A percentile compares a stretch with the other conserved stretches of the same genome.
phyloP scores from a whole-genome alignment of 2,113 vertebrate species.

The Antennarius striatus region DNA sequence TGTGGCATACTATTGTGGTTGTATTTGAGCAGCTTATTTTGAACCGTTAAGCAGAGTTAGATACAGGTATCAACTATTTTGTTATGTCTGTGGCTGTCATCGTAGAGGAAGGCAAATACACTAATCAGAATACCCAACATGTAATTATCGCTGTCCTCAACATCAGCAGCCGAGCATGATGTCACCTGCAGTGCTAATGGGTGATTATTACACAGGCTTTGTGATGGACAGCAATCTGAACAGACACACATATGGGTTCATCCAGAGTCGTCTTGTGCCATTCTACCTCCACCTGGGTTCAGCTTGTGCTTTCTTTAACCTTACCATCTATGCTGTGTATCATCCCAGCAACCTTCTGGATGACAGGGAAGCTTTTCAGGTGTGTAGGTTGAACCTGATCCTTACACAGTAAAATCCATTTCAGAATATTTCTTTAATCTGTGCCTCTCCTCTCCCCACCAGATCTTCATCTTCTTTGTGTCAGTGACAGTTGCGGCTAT shows the following conservation, averaged over 20 bases:
- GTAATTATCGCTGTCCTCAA: too few relatives aligned
- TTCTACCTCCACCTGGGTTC: constrained; percentile 84
- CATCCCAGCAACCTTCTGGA: constrained; percentile 79
- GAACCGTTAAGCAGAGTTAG: not conserved
- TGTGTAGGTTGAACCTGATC: constrained; percentile 16
- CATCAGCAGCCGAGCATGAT: too few relatives aligned
- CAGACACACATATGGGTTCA: constrained; percentile 81
- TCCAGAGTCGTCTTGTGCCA: constrained; percentile 83
- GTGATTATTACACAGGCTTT: constrained; percentile 69
- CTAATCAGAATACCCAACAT: too few relatives aligned
- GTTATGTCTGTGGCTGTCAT: too few relatives aligned
- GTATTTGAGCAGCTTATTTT: not conserved
- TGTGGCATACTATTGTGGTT: not conserved
- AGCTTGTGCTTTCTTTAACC: constrained; percentile 84
- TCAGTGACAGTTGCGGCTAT: constrained; percentile 79
- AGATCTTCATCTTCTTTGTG: constrained; percentile 83
- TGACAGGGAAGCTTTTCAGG: constrained; percentile 79
- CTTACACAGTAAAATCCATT: not conserved
- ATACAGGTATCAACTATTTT: not conserved
- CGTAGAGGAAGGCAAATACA: too few relatives aligned
- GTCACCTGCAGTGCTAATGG: not conserved
- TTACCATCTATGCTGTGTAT: constrained; percentile 79
- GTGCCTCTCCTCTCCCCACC: not conserved
- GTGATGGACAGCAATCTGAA: constrained; percentile 84
- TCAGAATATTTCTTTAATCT: not conserved